Percentiles rank a stretch among this genome's conserved stretches.
These are phyloP conservation scores for Babylonia areolata DNA, from an alignment of 1,140 invertebrate genomes.

Conservation along the genomic window DNA sequence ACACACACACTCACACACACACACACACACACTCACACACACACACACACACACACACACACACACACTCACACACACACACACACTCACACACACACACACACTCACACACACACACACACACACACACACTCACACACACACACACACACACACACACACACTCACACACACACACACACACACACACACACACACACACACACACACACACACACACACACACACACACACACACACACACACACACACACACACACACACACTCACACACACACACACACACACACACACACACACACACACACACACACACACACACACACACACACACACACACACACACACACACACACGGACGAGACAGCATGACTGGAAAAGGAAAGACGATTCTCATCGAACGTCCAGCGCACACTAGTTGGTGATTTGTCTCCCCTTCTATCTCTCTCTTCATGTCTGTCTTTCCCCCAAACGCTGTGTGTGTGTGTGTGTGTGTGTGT, in stretches of 20 bases:
- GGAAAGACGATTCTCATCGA: too few species aligned
- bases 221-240: background rate
- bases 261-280: background rate
- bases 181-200: background rate
- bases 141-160: too few species aligned
- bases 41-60: background rate
- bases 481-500: slow-evolving; percentile 1
- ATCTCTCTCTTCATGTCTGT: too few species aligned
- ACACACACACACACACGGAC: background rate
- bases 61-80: background rate
- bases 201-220: background rate
- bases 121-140: too few species aligned
- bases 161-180: background rate
- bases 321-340: slow-evolving; percentile 1
- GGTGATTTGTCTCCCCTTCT: too few species aligned
- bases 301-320: slow-evolving; percentile 5
- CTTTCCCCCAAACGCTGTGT: background rate
- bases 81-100: too few species aligned
- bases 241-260: background rate
- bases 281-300: background rate
- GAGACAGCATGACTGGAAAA: too few species aligned
- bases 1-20: background rate
- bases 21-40: background rate
- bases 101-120: background rate
- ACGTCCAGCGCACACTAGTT: too few species aligned